A percentile compares a stretch with the other conserved stretches of the same genome.
Evolutionary conservation across 2,113 vertebrate species (phyloP).

Genomic region (Passerina amoena): DNA sequence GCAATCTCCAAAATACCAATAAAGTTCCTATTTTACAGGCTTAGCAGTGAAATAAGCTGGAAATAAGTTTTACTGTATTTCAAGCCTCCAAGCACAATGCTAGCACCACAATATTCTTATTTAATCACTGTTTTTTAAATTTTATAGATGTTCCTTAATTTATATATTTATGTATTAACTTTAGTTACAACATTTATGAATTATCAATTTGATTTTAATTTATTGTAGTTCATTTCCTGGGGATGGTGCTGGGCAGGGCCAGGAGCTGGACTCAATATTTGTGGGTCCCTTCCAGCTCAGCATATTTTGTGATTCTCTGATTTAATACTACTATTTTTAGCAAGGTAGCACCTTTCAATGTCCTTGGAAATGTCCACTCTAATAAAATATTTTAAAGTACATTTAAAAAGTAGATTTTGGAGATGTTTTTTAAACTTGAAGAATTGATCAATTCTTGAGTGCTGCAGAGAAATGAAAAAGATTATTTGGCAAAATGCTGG

Average conservation of each 20-base stretch:
- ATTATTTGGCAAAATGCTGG: not conserved
- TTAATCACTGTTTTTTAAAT: not conserved
- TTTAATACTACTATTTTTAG: not conserved
- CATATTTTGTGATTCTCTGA: not conserved
- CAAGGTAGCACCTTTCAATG: not conserved
- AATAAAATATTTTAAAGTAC: not conserved
- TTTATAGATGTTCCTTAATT: not conserved
- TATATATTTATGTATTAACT: not conserved
- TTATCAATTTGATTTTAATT: not conserved
- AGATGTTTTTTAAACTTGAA: not conserved
- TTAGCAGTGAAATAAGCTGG: not conserved
- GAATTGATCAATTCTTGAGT: not conserved
- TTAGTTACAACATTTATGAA: not conserved
- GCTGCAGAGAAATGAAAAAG: not conserved
- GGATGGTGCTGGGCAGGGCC: not conserved
- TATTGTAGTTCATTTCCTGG: not conserved
- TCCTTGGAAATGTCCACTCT: not conserved
- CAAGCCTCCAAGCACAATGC: not conserved
- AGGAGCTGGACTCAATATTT: accelerated
- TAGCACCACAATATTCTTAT: not conserved
- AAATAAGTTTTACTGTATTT: not conserved
- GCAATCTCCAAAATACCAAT: not conserved
- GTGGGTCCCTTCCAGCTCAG: not conserved
- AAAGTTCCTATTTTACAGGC: not conserved
- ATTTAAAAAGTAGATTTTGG: not conserved